Evolutionary conservation across 2,113 vertebrate species (phyloP), one percentile per base, ranked within the genome.

Genomic region (Carassius auratus): DNA sequence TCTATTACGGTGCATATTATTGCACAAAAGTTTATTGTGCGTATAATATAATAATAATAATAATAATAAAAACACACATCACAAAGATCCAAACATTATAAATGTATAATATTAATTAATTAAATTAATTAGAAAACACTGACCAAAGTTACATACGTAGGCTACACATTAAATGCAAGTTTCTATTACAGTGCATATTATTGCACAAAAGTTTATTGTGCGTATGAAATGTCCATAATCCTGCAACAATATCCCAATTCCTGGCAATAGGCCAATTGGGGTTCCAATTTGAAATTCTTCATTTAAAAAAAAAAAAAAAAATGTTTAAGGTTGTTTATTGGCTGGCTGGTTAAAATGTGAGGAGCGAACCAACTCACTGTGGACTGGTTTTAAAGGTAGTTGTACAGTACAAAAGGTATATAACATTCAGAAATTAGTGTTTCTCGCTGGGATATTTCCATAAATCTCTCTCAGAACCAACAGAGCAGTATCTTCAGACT

Each of bases 401-500:
- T 6, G 10, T 83, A 21, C 2, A 13, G 33, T 55, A 83, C 15
- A 33, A 19, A 13, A 38, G 26, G 19, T 71, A 17, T 36, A 71
- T 36, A 81, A 36, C 42, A 19, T 59, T 33, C 85, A 77, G 61
- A 64, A 68, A 15, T 84, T 48, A 73, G 81, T 52, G 73, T 73
- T 66, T 62, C 13, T 61, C 33, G 19, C 30, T 36, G 14, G 14
- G 45, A 55, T 9, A 30, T 69, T 96, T 90, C 96, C 96, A 86
- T 99, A 99, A 86, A 99, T 97, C 91, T 99, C 98, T 92, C 96
- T 99, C 87, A 99, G 95, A 68, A 99, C 92, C 91, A 99, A 90
- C 84, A 99, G 91, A 55, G 96, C 97, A 0, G 98, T 97, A 89
- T 99, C 98, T 88, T 99, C 97, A 0, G 97, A 99, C 86, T 99